These are phyloP conservation scores for Beris chalybata DNA, from an alignment of 2,888 invertebrate species.

Conservation along the genomic window DNA sequence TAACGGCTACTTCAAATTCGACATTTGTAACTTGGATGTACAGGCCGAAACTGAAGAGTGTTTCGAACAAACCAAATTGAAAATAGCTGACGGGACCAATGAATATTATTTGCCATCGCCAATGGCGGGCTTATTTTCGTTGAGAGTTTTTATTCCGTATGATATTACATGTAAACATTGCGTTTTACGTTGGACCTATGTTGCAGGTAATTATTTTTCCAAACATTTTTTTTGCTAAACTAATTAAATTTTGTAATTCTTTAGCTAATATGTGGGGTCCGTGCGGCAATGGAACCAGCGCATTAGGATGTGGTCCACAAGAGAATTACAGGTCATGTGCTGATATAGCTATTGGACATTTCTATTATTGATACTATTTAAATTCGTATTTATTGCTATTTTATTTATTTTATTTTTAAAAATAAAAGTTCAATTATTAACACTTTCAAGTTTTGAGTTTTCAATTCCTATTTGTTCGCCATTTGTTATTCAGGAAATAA, in stretches of 20 bases:
- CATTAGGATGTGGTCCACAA: constrained; percentile 55
- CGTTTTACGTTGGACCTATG: constrained; percentile 62
- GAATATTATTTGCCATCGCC: constrained; percentile 42
- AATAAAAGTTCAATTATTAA: too few species aligned
- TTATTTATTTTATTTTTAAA: too few species aligned
- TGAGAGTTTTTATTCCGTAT: constrained; percentile 53
- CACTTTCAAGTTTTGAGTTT: too few species aligned
- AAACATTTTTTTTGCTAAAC: too few species aligned
- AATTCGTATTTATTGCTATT: too few species aligned
- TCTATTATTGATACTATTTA: too few species aligned
- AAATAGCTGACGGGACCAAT: constrained; percentile 45
- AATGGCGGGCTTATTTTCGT: constrained; percentile 45
- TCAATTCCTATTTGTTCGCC: too few species aligned
- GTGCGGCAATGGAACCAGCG: constrained; percentile 49
- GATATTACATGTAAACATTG: constrained; percentile 59
- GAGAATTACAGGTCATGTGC: constrained; percentile 57
- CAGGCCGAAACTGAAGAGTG: constrained; percentile 59
- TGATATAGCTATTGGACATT: constrained; percentile 46
- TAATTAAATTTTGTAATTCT: constrained; percentile 41
- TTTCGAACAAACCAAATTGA: constrained; percentile 55
- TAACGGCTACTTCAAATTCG: constrained; percentile 57
- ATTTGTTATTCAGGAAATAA: too few species aligned
- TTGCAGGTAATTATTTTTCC: constrained; percentile 50
- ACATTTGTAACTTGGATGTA: constrained; percentile 58
- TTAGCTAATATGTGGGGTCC: constrained; percentile 55